Evolutionary conservation across 2,113 vertebrate species (phyloP), one percentile per base, ranked within the genome.

Genomic region (Ailurus styani): DNA sequence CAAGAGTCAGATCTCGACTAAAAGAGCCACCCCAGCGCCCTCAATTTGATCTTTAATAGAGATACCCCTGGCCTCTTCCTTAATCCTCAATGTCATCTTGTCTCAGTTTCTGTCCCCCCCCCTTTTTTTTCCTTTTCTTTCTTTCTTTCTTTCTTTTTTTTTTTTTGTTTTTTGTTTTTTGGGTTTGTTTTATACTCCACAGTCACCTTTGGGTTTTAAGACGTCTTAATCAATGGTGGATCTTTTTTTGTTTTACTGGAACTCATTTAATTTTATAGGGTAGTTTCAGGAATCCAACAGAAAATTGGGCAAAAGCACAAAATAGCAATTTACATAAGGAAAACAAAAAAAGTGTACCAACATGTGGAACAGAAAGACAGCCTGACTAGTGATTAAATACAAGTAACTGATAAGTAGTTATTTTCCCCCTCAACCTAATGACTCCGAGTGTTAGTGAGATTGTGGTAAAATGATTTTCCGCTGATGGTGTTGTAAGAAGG

Each of bases 271-370:
- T 75, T 81, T 93, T 68, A 75, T 91, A 89, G 86, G 79, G 89
- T 89, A 77, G 66, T 52, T 73, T 90, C 31, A 91, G 23, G 37
- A 89, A 84, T 68, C 47, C 72, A 90, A 45, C 60, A 18, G 40
- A 93, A 96, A 96, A 92, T 31, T 86, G 66, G 37, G 6, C 52
- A 96, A 83, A 93, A 52, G 40, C 54, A 78, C 87, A 91, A 95
- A 93, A 94, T 55, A 91, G 77, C 83, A 91, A 47, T 75, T 97
- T 90, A 50, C 21, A 15, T 47, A 78, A 96, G 88, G 66, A 90
- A 62, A 64, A 31, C 2, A 55, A 96, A 45, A 45, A 77, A 29
- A 70, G 18, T 31, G 50, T 13, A 54, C 25, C 29, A 57, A 84
- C 62, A 64, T 20, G 18, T 77, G 52, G 75, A 87, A 68, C 50